phyloP scores from a whole-genome alignment of 1,140 invertebrate genomes.

The Ceratina australensis region DNA sequence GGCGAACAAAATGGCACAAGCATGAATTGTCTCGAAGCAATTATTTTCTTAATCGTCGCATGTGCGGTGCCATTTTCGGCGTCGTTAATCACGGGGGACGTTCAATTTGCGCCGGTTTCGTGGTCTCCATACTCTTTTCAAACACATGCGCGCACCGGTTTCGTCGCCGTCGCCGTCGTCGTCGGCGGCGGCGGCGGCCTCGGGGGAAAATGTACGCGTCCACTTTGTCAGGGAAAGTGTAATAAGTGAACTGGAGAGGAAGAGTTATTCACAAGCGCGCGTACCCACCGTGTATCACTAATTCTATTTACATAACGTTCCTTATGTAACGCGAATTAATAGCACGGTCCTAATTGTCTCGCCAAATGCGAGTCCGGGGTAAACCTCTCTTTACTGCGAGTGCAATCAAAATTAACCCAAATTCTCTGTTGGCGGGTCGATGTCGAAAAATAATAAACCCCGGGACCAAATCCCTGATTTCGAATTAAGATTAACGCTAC shows the following conservation, averaged over 20 bases:
- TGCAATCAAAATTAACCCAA: background rate
- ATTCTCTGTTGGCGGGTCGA: background rate
- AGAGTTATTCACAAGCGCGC: background rate
- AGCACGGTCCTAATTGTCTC: too few species aligned
- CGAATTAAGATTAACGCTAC: too few species aligned
- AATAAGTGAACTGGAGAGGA: constrained; percentile 6
- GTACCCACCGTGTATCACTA: background rate
- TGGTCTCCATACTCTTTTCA: background rate
- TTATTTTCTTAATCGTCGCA: too few species aligned
- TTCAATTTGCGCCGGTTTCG: constrained; percentile 5
- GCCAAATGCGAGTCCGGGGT: background rate
- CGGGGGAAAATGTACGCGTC: background rate
- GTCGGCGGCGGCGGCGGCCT: background rate
- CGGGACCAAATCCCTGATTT: too few species aligned
- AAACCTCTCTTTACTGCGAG: background rate
- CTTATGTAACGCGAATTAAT: constrained; percentile 13
- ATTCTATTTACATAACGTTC: constrained; percentile 8
- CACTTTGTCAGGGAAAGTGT: constrained; percentile 10
- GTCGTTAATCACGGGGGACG: background rate
- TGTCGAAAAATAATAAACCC: constrained; percentile 3
- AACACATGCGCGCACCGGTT: background rate
- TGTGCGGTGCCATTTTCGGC: background rate
- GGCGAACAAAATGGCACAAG: background rate
- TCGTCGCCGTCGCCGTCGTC: too few species aligned
- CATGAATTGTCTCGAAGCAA: too few species aligned